A percentile compares a stretch with the other conserved stretches of the same genome.
Conservation (phyloP, 2,888 invertebrate species). For the Boloria euphrosyne region DNA sequence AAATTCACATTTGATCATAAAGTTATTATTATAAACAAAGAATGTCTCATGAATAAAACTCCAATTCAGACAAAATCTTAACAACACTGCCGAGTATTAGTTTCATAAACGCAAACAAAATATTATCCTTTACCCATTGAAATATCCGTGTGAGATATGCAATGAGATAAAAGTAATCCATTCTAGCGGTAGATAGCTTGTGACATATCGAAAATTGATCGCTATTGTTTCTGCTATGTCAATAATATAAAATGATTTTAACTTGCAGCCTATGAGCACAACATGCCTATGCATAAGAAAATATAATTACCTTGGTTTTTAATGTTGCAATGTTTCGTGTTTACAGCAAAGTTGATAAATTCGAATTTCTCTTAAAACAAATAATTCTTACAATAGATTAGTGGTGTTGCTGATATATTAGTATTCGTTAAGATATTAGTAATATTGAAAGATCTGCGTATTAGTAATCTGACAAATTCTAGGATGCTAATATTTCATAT, state of each 20-base stretch:
- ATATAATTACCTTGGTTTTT: background rate
- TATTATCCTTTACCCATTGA: constrained; percentile 14
- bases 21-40: constrained; percentile 5
- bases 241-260: constrained; percentile 17
- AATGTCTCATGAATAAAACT: constrained; percentile 18
- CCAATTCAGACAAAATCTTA: constrained; percentile 11
- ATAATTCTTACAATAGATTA: too few relatives aligned
- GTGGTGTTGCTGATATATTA: too few relatives aligned
- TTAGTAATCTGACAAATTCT: too few relatives aligned
- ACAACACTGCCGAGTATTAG: constrained; percentile 19
- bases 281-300: background rate
- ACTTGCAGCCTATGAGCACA: background rate
- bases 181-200: constrained; percentile 44
- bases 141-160: constrained; percentile 35
- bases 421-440: too few relatives aligned
- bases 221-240: constrained; percentile 29
- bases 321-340: background rate
- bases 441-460: too few relatives aligned
- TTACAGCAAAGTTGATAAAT: too few relatives aligned
- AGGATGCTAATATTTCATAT: too few relatives aligned
- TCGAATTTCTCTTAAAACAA: too few relatives aligned
- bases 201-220: constrained; percentile 50
- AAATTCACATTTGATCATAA: background rate
- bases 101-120: constrained; percentile 22
- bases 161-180: constrained; percentile 47